Base-by-base conservation (phyloP, 2,888 invertebrate species). In the Coelogynopora nodosa region DNA sequence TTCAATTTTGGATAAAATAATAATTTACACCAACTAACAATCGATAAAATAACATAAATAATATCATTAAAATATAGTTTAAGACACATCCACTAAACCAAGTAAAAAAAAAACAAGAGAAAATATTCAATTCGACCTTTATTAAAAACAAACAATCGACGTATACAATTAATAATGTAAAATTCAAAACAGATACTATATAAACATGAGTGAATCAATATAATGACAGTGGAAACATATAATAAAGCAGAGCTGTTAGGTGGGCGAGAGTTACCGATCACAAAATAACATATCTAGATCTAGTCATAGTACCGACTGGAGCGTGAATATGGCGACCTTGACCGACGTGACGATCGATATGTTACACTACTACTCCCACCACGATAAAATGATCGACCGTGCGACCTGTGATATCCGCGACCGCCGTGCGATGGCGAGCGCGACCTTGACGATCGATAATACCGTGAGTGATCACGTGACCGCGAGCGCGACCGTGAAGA, bases 241-340 rank as follows among this genome's bases (percentile, higher is more conserved):
- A 18, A 13, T 49, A 49, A 49, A 49, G 49, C 5, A 49, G 49
- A 13, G 49, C 49, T 13, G 49, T 49, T 49, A 13, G 18, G 18
- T 49, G 49, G n/a, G n/a, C 49, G 49, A 49, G 49, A 13, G 18
- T 5, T 5, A 49, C 5, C 18, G 10, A 13, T 49, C 49, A 49
- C 10, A 49, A 49, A 18, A 49, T 5, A 13, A 18, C 5, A 49
- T 5, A 49, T 18, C 18, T 49, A 49, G 5, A 18, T 49, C 74
- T 49, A 74, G 23, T 74, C 74, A 74, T 74, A 74, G 74, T 74
- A 74, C 5, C 74, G 74, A 74, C 74, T 74, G 27, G 74, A 74
- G 5, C 74, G 74, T 5, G 74, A 74, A 26, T 74, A 74, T 5
- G 74, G 74, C 18, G 74, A 74, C 2, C 74, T 5, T 5, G 74